A percentile compares a stretch with the other conserved stretches of the same genome.
These are phyloP conservation scores for Bombus affinis DNA, from an alignment of 1,140 invertebrate genomes.

Conservation along the genomic window DNA sequence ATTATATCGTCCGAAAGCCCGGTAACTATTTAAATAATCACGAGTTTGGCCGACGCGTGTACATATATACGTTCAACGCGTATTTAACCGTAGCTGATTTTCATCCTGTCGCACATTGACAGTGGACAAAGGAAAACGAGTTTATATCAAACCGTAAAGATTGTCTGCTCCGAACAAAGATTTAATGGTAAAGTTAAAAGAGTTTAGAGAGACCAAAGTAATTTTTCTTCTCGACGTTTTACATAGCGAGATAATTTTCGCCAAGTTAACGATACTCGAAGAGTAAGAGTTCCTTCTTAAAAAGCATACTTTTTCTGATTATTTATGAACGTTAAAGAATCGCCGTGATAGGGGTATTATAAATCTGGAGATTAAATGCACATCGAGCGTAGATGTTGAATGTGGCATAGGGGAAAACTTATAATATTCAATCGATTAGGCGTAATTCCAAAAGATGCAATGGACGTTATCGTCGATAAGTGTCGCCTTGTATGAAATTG, in stretches of 20 bases:
- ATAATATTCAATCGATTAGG: not conserved
- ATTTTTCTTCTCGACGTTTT: too few species aligned
- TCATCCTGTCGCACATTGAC: not conserved
- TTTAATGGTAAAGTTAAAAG: too few species aligned
- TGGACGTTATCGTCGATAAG: not conserved
- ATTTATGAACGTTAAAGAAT: too few species aligned
- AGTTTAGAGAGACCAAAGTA: too few species aligned
- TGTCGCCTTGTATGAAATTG: not conserved
- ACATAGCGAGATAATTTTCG: too few species aligned
- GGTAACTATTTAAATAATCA: slow-evolving; percentile 76
- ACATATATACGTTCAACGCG: not conserved
- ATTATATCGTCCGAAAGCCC: slow-evolving; percentile 76
- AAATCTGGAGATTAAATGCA: too few species aligned
- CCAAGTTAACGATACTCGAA: not conserved
- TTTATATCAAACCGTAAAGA: not conserved
- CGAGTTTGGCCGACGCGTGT: slow-evolving; percentile 27
- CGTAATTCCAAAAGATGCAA: not conserved
- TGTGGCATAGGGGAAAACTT: not conserved
- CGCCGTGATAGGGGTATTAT: not conserved
- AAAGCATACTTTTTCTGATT: too few species aligned
- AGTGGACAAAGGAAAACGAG: not conserved
- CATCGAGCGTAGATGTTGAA: not conserved
- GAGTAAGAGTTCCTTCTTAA: not conserved
- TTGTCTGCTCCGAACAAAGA: not conserved
- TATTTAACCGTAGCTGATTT: not conserved